phyloP scores from a whole-genome alignment of 2,888 invertebrate species.

The Caenorhabditis angaria region DNA sequence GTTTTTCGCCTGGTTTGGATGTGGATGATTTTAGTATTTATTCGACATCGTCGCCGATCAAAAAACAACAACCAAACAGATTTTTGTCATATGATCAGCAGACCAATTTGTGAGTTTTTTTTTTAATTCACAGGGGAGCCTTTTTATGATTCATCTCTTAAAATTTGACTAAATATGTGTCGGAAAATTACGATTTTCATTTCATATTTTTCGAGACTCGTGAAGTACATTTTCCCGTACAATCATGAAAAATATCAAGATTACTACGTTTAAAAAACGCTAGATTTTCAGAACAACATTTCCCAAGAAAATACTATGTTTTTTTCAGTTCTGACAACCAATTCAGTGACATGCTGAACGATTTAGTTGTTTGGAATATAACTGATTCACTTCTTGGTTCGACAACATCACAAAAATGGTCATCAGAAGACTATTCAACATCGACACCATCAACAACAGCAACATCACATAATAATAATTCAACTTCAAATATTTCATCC shows the following conservation, averaged over 20 bases:
- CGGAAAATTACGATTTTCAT: no score
- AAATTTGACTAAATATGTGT: no score
- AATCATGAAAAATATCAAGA: no score
- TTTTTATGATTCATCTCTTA: no score
- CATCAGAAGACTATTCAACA: background rate
- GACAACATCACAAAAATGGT: conserved; percentile 23
- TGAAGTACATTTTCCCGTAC: no score
- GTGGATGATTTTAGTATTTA: conserved; percentile 48
- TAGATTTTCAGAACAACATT: no score
- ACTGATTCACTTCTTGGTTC: conserved; percentile 17
- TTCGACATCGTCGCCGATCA: conserved; percentile 11
- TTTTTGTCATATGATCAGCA: conserved; percentile 38
- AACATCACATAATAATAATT: background rate
- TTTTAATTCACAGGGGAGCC: background rate
- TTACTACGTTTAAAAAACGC: no score
- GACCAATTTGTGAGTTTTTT: conserved; percentile 27
- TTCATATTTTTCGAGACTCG: no score
- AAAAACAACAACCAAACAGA: conserved; percentile 27
- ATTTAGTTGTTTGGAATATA: conserved; percentile 36
- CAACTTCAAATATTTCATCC: background rate
- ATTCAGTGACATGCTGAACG: conserved; percentile 48
- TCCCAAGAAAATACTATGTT: no score
- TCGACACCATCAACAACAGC: background rate
- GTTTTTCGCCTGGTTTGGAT: conserved; percentile 65
- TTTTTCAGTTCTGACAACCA: conserved; percentile 31